Evolutionary conservation across 1,140 invertebrate species (phyloP), one percentile per base, ranked within the genome.

Genomic region (Zophobas atratus): DNA sequence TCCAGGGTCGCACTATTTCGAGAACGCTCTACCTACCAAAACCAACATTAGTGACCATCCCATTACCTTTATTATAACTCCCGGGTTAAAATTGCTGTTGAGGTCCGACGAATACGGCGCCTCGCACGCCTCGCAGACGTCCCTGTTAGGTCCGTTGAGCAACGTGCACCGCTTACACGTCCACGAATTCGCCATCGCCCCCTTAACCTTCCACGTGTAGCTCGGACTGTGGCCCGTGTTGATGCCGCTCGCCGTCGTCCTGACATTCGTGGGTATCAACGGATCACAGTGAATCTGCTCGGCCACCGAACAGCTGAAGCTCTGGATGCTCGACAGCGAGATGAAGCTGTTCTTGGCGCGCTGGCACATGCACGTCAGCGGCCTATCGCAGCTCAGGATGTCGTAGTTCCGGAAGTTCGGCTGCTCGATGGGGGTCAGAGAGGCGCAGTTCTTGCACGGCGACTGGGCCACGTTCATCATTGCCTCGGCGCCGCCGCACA

Each of bases 161-260:
- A 97, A 88, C 0, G 96, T 97, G 85, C 96, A 97, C 82, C 95
- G 95, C 78, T 92, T 92, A 85, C 96, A 97, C 4, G 94, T 93
- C 96, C 96, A 97, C 3, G 91, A 90, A 53, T 86, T 89, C 86
- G 83, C 38, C 85, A 76, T 67, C 51, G 76, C 60, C 71, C 70
- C 81, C 74, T 84, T 85, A 33, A 79, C 77, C 34, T 81, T 77
- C 84, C 84, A 85, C 63, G 79, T 76, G 78, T 81, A 81, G 78
- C 63, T 81, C 20, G 78, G 74, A 70, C 53, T 51, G 38, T 77
- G 41, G 32, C 74, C 56, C 60, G 70, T 75, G 77, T 86, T 84
- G 77, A 85, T 85, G 38, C 84, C 84, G 79, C 84, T 86, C 49
- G 84, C 85, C 6, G 83, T 85, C 49, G 85, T 84, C 67, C 84